A percentile compares a stretch with the other conserved stretches of the same genome.
These are phyloP conservation scores for Zalophus californianus DNA, from an alignment of 2,797 vertebrate genomes.

Conservation along the genomic window DNA sequence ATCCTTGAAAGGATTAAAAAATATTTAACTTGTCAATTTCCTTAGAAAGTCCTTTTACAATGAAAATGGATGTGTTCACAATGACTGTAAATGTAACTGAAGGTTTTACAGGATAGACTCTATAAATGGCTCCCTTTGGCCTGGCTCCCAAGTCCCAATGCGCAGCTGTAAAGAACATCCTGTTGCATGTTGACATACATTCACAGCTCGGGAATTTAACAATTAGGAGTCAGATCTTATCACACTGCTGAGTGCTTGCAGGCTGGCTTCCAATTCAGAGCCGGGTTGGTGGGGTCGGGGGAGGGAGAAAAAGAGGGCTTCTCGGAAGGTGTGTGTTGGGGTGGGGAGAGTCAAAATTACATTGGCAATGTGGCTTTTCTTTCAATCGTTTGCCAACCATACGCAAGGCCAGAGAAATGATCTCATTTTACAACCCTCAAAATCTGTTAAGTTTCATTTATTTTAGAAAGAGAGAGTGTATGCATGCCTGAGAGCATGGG, in stretches of 20 bases:
- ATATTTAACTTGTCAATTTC: not conserved
- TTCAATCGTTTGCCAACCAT: not conserved
- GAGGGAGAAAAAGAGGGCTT: slow-evolving; percentile 27
- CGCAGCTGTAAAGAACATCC: slow-evolving; percentile 66
- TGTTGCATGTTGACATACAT: slow-evolving; percentile 62
- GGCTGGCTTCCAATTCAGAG: slow-evolving; percentile 50
- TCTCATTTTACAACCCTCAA: not conserved
- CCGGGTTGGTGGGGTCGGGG: not conserved
- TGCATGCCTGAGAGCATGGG: not conserved
- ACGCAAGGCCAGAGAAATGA: not conserved
- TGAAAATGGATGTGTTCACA: not conserved
- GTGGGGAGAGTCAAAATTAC: not conserved
- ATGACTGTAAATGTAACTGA: not conserved
- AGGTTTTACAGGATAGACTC: not conserved
- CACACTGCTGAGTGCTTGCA: not conserved
- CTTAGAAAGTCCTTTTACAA: not conserved
- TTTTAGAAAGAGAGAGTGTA: not conserved
- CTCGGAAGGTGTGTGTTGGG: not conserved
- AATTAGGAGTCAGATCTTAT: slow-evolving; percentile 66
- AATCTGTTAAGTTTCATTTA: not conserved
- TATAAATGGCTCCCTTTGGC: not conserved
- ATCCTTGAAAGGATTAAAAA: slow-evolving; percentile 31
- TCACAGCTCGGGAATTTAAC: slow-evolving; percentile 59
- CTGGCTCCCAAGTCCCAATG: not conserved
- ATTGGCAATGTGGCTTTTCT: not conserved